Conservation (phyloP, 2,888 invertebrate species). For the Branchipolynoe longqiensis region DNA sequence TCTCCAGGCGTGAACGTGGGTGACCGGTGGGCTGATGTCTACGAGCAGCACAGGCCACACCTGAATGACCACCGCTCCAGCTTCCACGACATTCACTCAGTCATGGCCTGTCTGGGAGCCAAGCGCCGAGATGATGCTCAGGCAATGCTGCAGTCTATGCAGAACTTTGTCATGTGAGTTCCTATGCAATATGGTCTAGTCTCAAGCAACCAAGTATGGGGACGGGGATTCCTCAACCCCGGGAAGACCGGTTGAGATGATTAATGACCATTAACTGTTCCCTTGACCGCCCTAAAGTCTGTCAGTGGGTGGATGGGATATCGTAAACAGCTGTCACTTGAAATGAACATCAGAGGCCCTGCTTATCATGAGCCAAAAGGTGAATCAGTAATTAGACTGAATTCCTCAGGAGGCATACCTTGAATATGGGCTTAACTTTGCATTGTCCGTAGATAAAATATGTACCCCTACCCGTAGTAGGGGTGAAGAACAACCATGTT, state of each 20-base stretch:
- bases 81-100: slow-evolving; percentile 83
- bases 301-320: neutral
- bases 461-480: no score
- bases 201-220: no score
- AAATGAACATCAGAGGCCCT: no score
- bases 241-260: no score
- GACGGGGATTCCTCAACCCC: no score
- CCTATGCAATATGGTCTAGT: no score
- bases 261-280: no score
- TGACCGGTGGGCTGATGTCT: slow-evolving; percentile 78
- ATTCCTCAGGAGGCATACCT: no score
- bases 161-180: slow-evolving; percentile 72
- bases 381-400: neutral
- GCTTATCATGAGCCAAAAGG: neutral
- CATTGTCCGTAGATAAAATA: neutral
- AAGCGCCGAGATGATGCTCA: slow-evolving; percentile 72
- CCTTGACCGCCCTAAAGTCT: neutral
- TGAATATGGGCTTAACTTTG: neutral
- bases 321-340: neutral
- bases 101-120: slow-evolving; percentile 80
- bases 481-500: no score
- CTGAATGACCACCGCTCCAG: slow-evolving; percentile 82
- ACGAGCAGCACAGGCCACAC: slow-evolving; percentile 79
- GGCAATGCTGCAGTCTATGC: slow-evolving; percentile 76
- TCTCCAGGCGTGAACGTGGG: slow-evolving; percentile 80